A percentile compares a stretch with the other conserved stretches of the same genome.
phyloP scores from a whole-genome alignment of 1,140 invertebrate species.

The Agrilus planipennis region DNA sequence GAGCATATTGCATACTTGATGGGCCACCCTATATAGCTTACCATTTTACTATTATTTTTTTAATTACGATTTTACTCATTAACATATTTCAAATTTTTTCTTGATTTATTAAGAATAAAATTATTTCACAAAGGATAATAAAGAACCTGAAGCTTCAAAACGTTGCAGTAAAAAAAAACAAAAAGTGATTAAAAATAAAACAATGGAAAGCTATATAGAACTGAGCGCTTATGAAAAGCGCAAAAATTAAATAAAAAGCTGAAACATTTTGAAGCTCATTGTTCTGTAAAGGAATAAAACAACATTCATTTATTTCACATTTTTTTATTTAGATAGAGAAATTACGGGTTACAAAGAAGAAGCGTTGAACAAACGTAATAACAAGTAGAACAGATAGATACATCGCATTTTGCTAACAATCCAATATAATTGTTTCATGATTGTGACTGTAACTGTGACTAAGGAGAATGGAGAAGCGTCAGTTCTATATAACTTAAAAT shows the following conservation, averaged over 20 bases:
- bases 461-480: constrained; percentile 19
- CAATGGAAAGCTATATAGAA: constrained; percentile 33
- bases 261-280: constrained; percentile 33
- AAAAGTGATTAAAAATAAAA: neutral
- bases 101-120: too few relatives aligned
- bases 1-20: too few relatives aligned
- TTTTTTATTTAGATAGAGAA: too few relatives aligned
- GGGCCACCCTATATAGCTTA: too few relatives aligned
- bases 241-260: constrained; percentile 5
- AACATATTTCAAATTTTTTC: too few relatives aligned
- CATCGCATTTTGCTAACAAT: too few relatives aligned
- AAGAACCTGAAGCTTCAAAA: constrained; percentile 32
- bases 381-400: constrained; percentile 1
- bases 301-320: constrained; percentile 7
- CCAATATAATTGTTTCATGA: too few relatives aligned
- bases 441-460: too few relatives aligned
- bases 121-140: neutral
- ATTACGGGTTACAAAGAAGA: too few relatives aligned
- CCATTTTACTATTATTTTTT: too few relatives aligned
- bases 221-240: constrained; percentile 25
- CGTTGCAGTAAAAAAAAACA: constrained; percentile 21
- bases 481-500: constrained; percentile 35
- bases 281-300: constrained; percentile 24
- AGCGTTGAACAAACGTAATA: too few relatives aligned
- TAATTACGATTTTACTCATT: too few relatives aligned